Conservation (phyloP, 2,797 vertebrate genomes). For the Limnodromus scolopaceus region DNA sequence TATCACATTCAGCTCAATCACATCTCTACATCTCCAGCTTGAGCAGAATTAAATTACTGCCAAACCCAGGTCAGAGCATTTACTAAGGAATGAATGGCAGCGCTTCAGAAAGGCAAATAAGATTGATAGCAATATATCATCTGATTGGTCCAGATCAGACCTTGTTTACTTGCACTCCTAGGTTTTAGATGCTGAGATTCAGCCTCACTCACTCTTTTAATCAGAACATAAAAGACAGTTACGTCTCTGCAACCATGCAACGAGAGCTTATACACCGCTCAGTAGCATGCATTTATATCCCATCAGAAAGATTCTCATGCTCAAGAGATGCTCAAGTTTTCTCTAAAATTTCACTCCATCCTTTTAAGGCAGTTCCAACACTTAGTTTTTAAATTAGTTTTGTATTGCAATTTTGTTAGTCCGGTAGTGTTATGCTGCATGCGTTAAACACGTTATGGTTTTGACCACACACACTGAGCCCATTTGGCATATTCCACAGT, state of each 20-base stretch:
- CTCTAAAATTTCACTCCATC: neutral
- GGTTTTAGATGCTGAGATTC: neutral
- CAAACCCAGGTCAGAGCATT: neutral
- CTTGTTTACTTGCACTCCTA: neutral
- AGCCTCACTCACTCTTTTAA: neutral
- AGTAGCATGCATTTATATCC: neutral
- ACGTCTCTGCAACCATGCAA: neutral
- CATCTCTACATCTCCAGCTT: neutral
- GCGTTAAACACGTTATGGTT: neutral
- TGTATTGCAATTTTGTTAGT: neutral
- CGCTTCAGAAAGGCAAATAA: neutral
- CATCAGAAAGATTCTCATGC: neutral
- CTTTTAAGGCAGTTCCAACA: neutral
- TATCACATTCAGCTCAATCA: neutral
- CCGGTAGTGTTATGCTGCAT: neutral
- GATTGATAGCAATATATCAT: neutral
- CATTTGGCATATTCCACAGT: neutral
- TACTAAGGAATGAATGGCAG: neutral
- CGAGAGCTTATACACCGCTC: neutral
- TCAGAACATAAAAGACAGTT: neutral
- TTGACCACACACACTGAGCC: neutral
- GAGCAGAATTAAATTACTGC: neutral
- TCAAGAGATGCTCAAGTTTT: neutral
- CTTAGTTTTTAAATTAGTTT: neutral
- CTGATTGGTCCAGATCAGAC: neutral